Percentiles rank a stretch among this genome's conserved stretches.
Evolutionary conservation across 2,888 invertebrate species (phyloP).

Genomic region (Chymomyza caudatula): DNA sequence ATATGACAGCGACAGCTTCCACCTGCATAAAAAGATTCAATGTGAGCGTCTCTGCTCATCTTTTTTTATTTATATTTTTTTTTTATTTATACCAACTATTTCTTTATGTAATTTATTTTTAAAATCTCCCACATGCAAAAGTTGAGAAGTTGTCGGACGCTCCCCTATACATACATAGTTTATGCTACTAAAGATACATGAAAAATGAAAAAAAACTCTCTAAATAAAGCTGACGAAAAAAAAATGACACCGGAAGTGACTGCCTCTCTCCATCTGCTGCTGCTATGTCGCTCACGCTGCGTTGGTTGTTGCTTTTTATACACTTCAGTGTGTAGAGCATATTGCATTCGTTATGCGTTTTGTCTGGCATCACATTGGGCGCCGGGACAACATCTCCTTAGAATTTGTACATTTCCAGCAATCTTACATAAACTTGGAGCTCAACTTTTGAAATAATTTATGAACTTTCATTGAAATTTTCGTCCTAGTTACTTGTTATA

Average conservation of each 20-base stretch:
- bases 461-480: too few relatives aligned
- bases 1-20: constrained; percentile 52
- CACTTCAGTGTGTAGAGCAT: not conserved
- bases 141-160: constrained; percentile 5
- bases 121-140: constrained; percentile 38
- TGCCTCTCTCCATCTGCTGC: constrained; percentile 25
- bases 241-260: constrained; percentile 69
- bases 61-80: not conserved
- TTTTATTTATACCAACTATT: constrained; percentile 21
- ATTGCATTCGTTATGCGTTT: not conserved
- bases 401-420: too few relatives aligned
- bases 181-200: not conserved
- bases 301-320: constrained; percentile 3
- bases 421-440: too few relatives aligned
- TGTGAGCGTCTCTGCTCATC: not conserved
- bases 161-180: not conserved
- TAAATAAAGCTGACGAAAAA: constrained; percentile 16
- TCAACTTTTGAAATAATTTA: too few relatives aligned
- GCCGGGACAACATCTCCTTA: too few relatives aligned
- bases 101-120: constrained; percentile 61
- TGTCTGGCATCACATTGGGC: too few relatives aligned
- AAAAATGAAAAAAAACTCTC: not conserved
- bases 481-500: too few relatives aligned
- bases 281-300: not conserved
- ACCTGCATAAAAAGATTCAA: constrained; percentile 50